Conservation (phyloP, 2,888 invertebrate genomes). For the Acronicta alni region DNA sequence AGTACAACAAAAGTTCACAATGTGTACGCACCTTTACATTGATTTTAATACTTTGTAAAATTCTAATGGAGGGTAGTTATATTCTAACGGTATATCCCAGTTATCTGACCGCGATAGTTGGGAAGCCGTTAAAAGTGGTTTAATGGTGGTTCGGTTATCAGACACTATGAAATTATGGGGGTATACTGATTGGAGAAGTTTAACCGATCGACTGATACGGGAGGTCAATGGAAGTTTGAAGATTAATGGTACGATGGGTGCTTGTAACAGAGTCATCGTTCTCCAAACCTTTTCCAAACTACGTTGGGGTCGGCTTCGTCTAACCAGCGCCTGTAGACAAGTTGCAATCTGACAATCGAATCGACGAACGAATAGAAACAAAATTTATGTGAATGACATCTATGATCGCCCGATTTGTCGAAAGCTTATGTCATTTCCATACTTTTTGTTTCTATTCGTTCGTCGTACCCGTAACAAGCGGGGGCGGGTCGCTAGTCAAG, state of each 20-base stretch:
- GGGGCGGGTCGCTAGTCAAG: no score
- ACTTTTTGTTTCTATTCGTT: no score
- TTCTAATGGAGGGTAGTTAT: slow-evolving; percentile 17
- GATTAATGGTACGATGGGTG: slow-evolving; percentile 13
- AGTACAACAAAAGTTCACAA: neutral
- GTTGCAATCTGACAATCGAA: no score
- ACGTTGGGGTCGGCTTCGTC: no score
- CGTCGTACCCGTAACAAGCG: no score
- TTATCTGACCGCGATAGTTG: slow-evolving; percentile 21
- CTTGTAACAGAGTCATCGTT: no score
- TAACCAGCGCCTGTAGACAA: no score
- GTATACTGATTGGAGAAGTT: slow-evolving; percentile 47
- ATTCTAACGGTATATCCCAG: slow-evolving; percentile 5
- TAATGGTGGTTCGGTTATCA: slow-evolving; percentile 39
- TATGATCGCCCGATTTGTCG: no score
- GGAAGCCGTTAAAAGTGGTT: slow-evolving; percentile 51
- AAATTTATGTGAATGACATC: no score
- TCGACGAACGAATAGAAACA: no score
- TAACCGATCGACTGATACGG: slow-evolving; percentile 4
- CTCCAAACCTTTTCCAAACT: no score
- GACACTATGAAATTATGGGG: slow-evolving; percentile 32
- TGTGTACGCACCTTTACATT: neutral
- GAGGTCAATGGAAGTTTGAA: neutral
- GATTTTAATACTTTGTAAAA: slow-evolving; percentile 31
- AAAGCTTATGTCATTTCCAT: no score